phyloP scores from a whole-genome alignment of 2,888 invertebrate genomes.

The Enchytraeus crypticus region DNA sequence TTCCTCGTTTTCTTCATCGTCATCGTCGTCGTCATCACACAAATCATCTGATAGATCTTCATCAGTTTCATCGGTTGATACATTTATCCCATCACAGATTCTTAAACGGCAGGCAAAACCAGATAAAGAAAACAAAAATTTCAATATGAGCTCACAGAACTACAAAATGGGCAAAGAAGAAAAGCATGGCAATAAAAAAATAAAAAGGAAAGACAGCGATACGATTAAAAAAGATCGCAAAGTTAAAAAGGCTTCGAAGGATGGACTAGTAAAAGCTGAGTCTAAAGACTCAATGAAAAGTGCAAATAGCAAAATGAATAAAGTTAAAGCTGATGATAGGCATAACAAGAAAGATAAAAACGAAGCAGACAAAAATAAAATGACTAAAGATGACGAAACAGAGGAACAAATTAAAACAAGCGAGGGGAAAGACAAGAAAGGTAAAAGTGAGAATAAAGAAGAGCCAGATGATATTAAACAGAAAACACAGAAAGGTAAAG shows the following conservation, averaged over 20 bases:
- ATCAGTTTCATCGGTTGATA: not conserved
- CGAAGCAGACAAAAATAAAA: not conserved
- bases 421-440: no score
- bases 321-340: not conserved
- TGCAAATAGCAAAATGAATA: not conserved
- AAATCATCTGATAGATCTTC: no score
- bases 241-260: not conserved
- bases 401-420: not conserved
- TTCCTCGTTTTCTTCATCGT: not conserved
- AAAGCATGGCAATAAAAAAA: not conserved
- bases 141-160: no score
- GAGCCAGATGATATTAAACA: no score
- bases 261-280: not conserved
- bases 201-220: not conserved
- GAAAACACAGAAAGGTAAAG: no score
- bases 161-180: not conserved
- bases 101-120: not conserved
- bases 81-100: not conserved
- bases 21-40: no score
- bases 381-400: not conserved
- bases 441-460: no score
- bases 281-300: not conserved
- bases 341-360: not conserved
- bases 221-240: not conserved
- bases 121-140: not conserved